Evolutionary conservation across 2,113 vertebrate genomes (phyloP).

Genomic region (Paedocypris sp.): DNA sequence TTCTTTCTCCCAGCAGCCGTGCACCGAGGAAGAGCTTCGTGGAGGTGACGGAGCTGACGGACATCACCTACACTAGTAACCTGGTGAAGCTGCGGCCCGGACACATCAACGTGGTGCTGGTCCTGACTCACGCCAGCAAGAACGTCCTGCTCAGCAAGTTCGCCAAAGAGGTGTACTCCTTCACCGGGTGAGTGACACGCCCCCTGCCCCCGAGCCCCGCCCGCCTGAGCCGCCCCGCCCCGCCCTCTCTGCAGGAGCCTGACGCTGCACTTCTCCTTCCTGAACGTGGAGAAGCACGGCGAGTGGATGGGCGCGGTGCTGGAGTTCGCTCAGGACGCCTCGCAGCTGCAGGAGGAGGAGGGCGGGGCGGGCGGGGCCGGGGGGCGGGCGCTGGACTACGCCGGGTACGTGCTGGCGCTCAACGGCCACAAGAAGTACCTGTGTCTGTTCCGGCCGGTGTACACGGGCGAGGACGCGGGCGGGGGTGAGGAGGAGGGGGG

Average conservation of each 20-base stretch:
- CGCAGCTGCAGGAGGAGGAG: slow-evolving; percentile 71
- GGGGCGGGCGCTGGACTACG: slow-evolving; percentile 83
- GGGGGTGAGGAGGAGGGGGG: slow-evolving; percentile 55
- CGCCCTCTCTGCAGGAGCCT: slow-evolving; percentile 69
- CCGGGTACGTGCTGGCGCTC: slow-evolving; percentile 84
- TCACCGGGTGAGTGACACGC: slow-evolving; percentile 90
- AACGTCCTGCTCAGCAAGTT: slow-evolving; percentile 89
- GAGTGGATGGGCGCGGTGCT: slow-evolving; percentile 83
- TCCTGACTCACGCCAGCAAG: slow-evolving; percentile 83
- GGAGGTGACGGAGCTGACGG: slow-evolving; percentile 89
- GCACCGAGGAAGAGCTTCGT: slow-evolving; percentile 87
- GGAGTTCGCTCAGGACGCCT: slow-evolving; percentile 76
- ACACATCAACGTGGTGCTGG: slow-evolving; percentile 92
- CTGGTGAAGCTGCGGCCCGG: slow-evolving; percentile 85
- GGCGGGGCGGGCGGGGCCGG: slow-evolving; percentile 67
- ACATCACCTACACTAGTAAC: slow-evolving; percentile 91
- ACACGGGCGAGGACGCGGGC: slow-evolving; percentile 68
- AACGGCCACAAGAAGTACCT: slow-evolving; percentile 96
- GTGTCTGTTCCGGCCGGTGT: slow-evolving; percentile 88
- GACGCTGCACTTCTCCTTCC: slow-evolving; percentile 92
- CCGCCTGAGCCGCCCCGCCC: too few relatives aligned
- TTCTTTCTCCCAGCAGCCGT: slow-evolving; percentile 50
- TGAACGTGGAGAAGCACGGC: slow-evolving; percentile 87
- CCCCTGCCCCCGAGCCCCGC: too few relatives aligned
- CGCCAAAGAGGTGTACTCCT: slow-evolving; percentile 87